phyloP scores from a whole-genome alignment of 2,888 invertebrate genomes.

The Deroplatys truncata region DNA sequence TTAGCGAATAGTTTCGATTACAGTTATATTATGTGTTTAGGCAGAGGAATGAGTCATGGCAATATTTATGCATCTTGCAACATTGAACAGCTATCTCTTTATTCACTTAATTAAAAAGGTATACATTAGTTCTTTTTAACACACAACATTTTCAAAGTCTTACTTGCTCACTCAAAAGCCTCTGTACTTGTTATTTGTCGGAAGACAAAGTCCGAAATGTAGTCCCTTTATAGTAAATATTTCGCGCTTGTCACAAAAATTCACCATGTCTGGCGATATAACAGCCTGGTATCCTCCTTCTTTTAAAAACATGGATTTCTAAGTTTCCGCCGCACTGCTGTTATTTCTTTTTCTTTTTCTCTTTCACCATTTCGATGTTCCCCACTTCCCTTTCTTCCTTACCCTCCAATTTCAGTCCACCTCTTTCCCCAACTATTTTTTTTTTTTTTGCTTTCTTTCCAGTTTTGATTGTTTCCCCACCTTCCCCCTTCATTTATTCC shows the following conservation, averaged over 20 bases:
- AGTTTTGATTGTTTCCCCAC: slow-evolving; percentile 11
- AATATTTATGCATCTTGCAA: no score
- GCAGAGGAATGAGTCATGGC: no score
- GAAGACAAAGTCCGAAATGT: no score
- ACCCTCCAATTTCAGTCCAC: background rate
- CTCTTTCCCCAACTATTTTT: background rate
- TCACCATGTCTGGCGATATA: background rate
- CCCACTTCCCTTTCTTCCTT: background rate
- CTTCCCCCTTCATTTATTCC: background rate
- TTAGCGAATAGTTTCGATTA: no score
- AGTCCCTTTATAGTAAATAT: no score
- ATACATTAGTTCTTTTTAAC: no score
- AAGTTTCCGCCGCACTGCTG: background rate
- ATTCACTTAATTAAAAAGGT: no score
- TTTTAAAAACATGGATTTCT: background rate
- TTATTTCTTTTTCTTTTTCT: background rate
- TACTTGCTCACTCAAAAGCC: no score
- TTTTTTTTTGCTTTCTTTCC: background rate
- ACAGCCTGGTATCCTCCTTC: background rate
- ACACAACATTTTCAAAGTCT: no score
- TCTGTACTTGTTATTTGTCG: no score
- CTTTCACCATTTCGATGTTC: slow-evolving; percentile 3
- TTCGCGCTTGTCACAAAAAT: background rate
- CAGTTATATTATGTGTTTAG: no score
- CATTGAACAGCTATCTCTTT: no score